A percentile compares a stretch with the other conserved stretches of the same genome.
Evolutionary conservation across 2,113 vertebrate genomes (phyloP).

Genomic region (Cyanoramphus novaezelandiae): DNA sequence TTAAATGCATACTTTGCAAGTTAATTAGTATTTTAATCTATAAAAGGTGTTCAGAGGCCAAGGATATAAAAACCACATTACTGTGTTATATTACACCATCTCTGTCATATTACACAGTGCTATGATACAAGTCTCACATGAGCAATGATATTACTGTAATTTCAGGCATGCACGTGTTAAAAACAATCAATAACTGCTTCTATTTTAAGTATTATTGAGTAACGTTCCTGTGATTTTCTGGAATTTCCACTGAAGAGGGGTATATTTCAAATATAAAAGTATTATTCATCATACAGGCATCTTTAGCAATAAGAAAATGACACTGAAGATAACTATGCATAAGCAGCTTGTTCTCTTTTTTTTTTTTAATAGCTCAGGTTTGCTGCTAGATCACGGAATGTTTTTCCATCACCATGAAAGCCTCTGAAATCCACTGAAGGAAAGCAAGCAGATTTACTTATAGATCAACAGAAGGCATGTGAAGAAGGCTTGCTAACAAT

Average conservation of each 20-base stretch:
- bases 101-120: not conserved
- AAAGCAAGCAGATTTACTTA: constrained; percentile 4
- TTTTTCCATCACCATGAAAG: not conserved
- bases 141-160: not conserved
- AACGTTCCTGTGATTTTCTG: not conserved
- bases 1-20: not conserved
- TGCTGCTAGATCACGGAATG: not conserved
- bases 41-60: not conserved
- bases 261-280: not conserved
- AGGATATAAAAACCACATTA: not conserved
- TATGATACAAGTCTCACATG: not conserved
- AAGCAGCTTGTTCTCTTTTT: not conserved
- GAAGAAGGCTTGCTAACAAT: constrained; percentile 29
- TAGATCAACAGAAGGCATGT: constrained; percentile 15
- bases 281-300: not conserved
- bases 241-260: not conserved
- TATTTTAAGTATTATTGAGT: not conserved
- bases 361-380: not conserved
- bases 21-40: not conserved
- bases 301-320: not conserved
- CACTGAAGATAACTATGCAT: not conserved
- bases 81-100: not conserved
- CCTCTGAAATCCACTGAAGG: not conserved
- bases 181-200: not conserved
- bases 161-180: not conserved